Evolutionary conservation across 2,888 invertebrate species (phyloP), one percentile per base, ranked within the genome.

Genomic region (Labia minor): DNA sequence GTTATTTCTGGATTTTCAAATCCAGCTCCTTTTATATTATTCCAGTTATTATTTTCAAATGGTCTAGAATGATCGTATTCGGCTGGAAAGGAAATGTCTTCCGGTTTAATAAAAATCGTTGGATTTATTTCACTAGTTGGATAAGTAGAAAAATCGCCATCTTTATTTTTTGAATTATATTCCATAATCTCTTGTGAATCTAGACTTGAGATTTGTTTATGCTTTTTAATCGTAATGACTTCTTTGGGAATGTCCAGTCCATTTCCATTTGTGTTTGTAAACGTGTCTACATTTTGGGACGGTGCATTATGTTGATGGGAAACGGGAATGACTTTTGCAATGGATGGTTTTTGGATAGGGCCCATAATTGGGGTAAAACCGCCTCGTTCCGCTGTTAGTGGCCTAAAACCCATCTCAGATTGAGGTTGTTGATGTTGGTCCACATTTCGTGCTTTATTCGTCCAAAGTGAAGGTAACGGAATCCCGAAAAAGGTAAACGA

Each of bases 401-500:
- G 92, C 14, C 86, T 79, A 74, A 92, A 92, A 1, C 90, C 90
- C 16, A 90, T 89, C 19, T 84, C 84, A 77, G 89, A 86, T 66
- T 26, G 26, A 63, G 20, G 69, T 74, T 74, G 67, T 74, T 69
- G 61, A 2, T 49, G 49, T 49, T 49, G 49, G 14, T 49, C 49
- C 14, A 49, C 49, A 49, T 49, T 49, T 4, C 49, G 49, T 14
- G 49, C 49, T 49, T 49, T 49, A 14, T 49, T 49, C 2, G 4
- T n/a, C 49, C 49, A 49, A 49, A 49, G 4, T 49, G 84, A 82
- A 1, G 91, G 89, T 68, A 92, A 75, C 0, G 92, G 92, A 74
- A 92, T 86, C 0, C 92, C 92, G 73, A 92, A 92, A 74, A 92
- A 90, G 14, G 92, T 90, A 71, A 91, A 90, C 1, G 87, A 85